Conservation (phyloP, 2,888 invertebrate species). For the Ochropleura leucogaster region DNA sequence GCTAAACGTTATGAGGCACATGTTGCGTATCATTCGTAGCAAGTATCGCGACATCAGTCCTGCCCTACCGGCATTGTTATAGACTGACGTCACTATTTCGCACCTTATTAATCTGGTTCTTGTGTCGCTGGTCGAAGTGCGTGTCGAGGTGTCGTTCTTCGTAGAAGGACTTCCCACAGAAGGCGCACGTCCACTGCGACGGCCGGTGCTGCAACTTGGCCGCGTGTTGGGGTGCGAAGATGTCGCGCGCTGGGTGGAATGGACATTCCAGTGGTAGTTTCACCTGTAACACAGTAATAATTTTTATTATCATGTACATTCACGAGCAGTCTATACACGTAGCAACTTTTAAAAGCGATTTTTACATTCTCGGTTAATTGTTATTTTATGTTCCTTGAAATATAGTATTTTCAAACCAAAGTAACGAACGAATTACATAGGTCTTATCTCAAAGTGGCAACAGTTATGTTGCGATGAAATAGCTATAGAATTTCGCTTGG, state of each 20-base stretch:
- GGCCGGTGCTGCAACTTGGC: conserved; percentile 96
- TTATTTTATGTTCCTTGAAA: background rate
- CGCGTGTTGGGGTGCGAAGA: conserved; percentile 96
- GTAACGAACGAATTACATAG: background rate
- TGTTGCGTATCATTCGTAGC: background rate
- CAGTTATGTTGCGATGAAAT: background rate
- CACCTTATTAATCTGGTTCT: conserved; percentile 95
- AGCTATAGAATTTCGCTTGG: background rate
- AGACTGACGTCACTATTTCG: conserved; percentile 12
- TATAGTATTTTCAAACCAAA: background rate
- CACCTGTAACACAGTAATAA: conserved; percentile 85
- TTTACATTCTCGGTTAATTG: background rate
- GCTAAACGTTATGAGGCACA: background rate
- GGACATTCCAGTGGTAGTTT: conserved; percentile 97
- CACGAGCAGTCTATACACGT: background rate
- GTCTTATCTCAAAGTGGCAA: background rate
- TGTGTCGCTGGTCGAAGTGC: conserved; percentile 97
- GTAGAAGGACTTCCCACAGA: conserved; percentile 97
- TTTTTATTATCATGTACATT: background rate
- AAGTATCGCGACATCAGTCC: background rate
- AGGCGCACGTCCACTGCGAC: conserved; percentile 97
- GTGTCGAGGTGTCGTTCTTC: conserved; percentile 96
- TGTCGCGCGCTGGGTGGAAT: conserved; percentile 96
- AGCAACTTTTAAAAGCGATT: background rate
- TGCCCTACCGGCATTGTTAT: background rate